Conservation (phyloP, 2,888 invertebrate species). For the Pristionchus maxplancki region DNA sequence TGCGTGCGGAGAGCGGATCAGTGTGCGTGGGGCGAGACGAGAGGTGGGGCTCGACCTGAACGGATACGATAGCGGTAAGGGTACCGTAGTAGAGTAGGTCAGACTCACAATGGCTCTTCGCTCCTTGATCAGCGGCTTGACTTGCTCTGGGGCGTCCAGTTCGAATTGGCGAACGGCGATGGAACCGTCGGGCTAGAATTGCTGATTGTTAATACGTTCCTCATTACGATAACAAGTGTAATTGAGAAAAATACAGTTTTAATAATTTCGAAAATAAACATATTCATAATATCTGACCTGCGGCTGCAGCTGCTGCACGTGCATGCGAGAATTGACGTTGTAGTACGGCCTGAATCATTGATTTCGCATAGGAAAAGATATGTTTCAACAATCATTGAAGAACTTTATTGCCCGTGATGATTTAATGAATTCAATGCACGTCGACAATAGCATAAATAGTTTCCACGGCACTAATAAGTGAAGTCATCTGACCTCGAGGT, state of each 20-base stretch:
- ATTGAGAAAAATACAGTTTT: background rate
- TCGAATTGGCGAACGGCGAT: background rate
- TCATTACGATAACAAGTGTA: no score
- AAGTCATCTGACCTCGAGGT: slow-evolving; percentile 14
- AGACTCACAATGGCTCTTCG: slow-evolving; percentile 5
- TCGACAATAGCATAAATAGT: no score
- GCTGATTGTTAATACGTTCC: background rate
- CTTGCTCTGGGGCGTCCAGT: background rate
- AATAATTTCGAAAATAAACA: no score
- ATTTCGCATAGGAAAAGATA: background rate
- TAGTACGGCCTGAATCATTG: slow-evolving; percentile 18
- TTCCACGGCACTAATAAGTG: no score
- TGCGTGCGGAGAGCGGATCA: background rate
- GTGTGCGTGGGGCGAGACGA: background rate
- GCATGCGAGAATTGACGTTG: slow-evolving; percentile 32
- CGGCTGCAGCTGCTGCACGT: slow-evolving; percentile 24
- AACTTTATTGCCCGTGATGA: no score
- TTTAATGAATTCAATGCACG: no score
- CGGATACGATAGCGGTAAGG: background rate
- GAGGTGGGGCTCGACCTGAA: slow-evolving; percentile 16
- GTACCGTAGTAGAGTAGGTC: background rate
- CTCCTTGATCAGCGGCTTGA: background rate
- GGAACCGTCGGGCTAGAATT: background rate
- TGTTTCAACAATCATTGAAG: background rate
- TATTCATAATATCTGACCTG: background rate